Conservation (phyloP, 2,113 vertebrate species). For the Zonotrichia leucophrys region DNA sequence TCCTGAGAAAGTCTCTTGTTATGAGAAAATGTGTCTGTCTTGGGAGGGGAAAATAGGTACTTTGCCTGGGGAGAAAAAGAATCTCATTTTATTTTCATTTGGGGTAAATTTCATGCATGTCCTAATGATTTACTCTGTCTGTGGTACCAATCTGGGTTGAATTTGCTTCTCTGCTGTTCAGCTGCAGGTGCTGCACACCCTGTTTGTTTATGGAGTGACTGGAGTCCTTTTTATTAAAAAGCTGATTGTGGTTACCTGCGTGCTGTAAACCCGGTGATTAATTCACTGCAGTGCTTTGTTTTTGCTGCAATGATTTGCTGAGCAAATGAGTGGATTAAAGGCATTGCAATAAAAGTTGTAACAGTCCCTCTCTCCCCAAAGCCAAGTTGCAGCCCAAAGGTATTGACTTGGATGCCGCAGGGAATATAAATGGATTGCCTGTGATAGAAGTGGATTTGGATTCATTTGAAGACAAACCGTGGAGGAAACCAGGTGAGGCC, state of each 20-base stretch:
- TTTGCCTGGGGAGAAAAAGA: background rate
- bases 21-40: background rate
- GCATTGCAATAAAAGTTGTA: background rate
- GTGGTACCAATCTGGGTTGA: background rate
- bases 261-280: background rate
- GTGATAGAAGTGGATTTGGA: conserved; percentile 78
- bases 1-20: background rate
- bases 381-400: conserved; percentile 77
- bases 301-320: background rate
- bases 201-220: background rate
- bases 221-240: background rate
- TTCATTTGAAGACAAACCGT: conserved; percentile 79
- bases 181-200: background rate
- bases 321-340: background rate
- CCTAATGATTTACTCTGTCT: background rate
- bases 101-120: background rate
- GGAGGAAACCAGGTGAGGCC: conserved; percentile 79
- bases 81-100: background rate
- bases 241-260: background rate
- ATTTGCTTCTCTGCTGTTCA: background rate
- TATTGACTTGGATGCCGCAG: conserved; percentile 73
- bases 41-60: background rate
- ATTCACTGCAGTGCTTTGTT: background rate
- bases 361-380: conserved; percentile 44
- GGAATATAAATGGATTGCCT: conserved; percentile 76